phyloP scores from a whole-genome alignment of 2,797 vertebrate genomes.

The Tolypeutes matacus region DNA sequence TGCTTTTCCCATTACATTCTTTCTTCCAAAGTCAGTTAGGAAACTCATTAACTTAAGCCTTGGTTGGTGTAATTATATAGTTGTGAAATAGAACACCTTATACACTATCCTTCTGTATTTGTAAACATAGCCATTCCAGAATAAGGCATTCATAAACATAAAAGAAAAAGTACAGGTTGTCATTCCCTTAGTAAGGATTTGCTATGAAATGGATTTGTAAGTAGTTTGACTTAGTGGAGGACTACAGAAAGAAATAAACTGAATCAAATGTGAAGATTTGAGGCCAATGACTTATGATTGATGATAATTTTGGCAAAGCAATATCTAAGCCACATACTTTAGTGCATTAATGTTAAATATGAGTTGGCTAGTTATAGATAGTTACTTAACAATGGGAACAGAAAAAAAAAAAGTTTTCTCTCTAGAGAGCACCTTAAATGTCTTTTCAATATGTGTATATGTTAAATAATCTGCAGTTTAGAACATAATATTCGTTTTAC shows the following conservation, averaged over 20 bases:
- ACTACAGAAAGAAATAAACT: constrained; percentile 67
- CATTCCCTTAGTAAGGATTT: constrained; percentile 54
- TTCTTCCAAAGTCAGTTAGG: constrained; percentile 3
- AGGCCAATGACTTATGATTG: constrained; percentile 49
- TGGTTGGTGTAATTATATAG: constrained; percentile 53
- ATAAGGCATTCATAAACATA: constrained; percentile 23
- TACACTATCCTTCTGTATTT: not conserved
- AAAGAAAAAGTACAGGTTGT: constrained; percentile 40
- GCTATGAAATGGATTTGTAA: constrained; percentile 55
- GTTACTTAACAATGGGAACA: constrained; percentile 6
- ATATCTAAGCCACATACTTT: constrained; percentile 57
- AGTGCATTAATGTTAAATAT: constrained; percentile 38
- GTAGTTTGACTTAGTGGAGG: constrained; percentile 29
- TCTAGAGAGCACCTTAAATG: constrained; percentile 38
- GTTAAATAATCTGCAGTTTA: constrained; percentile 11
- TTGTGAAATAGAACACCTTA: constrained; percentile 11
- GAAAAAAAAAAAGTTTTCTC: not conserved
- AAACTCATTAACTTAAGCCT: constrained; percentile 54
- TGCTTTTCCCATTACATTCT: not conserved
- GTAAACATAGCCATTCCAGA: constrained; percentile 52
- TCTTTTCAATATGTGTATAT: constrained; percentile 17
- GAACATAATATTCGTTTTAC: constrained; percentile 59
- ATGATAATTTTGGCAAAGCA: constrained; percentile 75
- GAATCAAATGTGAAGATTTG: constrained; percentile 60
- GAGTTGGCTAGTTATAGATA: constrained; percentile 61